Evolutionary conservation across 2,888 invertebrate genomes (phyloP), one percentile per base, ranked within the genome.

Genomic region (Melanotus villosus): DNA sequence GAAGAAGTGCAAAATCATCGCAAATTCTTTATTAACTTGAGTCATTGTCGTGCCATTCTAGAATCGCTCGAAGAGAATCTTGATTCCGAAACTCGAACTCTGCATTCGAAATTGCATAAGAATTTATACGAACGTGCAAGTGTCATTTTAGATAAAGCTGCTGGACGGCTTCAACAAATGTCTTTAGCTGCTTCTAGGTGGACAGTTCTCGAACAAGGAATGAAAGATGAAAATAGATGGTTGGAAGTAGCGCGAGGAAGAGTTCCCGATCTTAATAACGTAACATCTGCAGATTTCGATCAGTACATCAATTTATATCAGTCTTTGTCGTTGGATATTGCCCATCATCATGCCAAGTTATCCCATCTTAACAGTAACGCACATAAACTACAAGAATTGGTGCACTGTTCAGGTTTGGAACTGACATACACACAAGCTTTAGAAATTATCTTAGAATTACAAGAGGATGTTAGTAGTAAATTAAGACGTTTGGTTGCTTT

Each of bases 1-100:
- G 93, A 94, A 78, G 95, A 95, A 85, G 93, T 96, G 85, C 95
- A 95, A 78, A 95, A 94, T 80, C 94, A 95, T 78, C 88, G 95
- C 36, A 94, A 93, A 80, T 95, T 96, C 87, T 96, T 96, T 80
- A 93, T 94, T 0, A 95, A 95, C 76, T 84, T 96, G 6, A 95
- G 94, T 78, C 94, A 95, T 75, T 96, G 96, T 79, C 89, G 94
- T 76, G 93, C 93, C 9, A 94, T 96, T 77, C 86, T 96, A 36
- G 95, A 96, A 82, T 95, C 95, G 0, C 84, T 96, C 19, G 95
- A 95, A 84, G 92, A 92, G 73, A 94, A 95, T 80, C 86, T 96
- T 36, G 95, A 96, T 78, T 88, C 87, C 34, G 94, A 94, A 83
- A 95, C 95, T 0, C 88, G 92, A 75, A 88, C 90, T 12, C 89